Conservation (phyloP, 1,140 invertebrate genomes). For the Aethina tumida region DNA sequence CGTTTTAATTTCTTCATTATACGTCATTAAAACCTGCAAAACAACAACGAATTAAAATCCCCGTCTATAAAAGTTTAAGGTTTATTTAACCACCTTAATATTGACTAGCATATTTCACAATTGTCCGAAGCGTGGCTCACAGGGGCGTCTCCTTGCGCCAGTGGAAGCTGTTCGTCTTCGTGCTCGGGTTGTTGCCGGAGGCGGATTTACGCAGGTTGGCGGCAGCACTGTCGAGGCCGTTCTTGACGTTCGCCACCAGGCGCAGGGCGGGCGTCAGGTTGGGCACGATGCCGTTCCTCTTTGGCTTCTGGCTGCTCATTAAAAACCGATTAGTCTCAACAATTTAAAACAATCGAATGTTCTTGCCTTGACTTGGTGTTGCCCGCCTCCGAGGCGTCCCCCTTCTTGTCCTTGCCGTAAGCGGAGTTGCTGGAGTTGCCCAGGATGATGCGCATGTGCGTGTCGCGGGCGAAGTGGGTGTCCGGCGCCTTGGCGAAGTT, state of each 20-base stretch:
- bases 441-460: constrained; percentile 83
- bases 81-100: constrained; percentile 23
- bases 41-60: constrained; percentile 5
- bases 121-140: constrained; percentile 23
- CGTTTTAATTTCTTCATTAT: constrained; percentile 14
- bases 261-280: constrained; percentile 85
- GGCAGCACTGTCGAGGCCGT: constrained; percentile 53
- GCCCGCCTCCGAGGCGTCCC: constrained; percentile 17
- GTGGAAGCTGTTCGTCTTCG: constrained; percentile 57
- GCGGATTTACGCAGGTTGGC: constrained; percentile 39
- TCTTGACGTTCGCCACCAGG: constrained; percentile 57
- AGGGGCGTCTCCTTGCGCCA: constrained; percentile 65
- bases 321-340: constrained; percentile 10
- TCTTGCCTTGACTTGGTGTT: constrained; percentile 12
- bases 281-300: constrained; percentile 82
- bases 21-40: constrained; percentile 18
- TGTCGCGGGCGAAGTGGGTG: constrained; percentile 72
- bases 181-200: constrained; percentile 38
- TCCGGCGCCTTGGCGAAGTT: constrained; percentile 37
- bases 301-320: constrained; percentile 50
- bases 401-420: constrained; percentile 30
- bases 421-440: constrained; percentile 45
- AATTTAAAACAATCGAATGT: background rate
- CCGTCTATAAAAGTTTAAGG: background rate
- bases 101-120: constrained; percentile 30